Percentiles rank a stretch among this genome's conserved stretches.
Evolutionary conservation across 2,888 invertebrate genomes (phyloP).

Genomic region (Dilophus febrilis): DNA sequence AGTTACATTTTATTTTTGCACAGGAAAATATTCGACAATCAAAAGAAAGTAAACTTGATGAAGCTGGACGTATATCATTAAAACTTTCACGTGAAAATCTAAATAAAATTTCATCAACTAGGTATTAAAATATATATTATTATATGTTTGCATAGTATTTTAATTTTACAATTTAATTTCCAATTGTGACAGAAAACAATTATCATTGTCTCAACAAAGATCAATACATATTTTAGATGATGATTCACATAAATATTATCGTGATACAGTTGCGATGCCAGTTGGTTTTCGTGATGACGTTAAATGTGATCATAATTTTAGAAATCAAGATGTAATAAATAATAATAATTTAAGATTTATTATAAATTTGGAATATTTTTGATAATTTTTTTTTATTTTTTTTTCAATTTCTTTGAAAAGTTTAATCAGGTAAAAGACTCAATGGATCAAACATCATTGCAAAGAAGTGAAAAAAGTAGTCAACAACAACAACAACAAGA

Average conservation of each 20-base stretch:
- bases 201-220: slow-evolving; percentile 20
- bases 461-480: slow-evolving; percentile 1
- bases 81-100: slow-evolving; percentile 29
- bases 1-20: too few relatives aligned
- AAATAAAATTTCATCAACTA: slow-evolving; percentile 13
- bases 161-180: too few relatives aligned
- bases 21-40: slow-evolving; percentile 63
- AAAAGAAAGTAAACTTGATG: slow-evolving; percentile 60
- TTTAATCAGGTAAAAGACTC: slow-evolving; percentile 5
- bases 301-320: slow-evolving; percentile 21
- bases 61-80: slow-evolving; percentile 35
- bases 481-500: not conserved
- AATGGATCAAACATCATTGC: slow-evolving; percentile 4
- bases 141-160: too few relatives aligned
- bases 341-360: not conserved
- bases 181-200: slow-evolving; percentile 27
- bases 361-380: not conserved
- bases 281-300: slow-evolving; percentile 22
- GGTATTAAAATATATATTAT: too few relatives aligned
- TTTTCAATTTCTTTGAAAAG: not conserved
- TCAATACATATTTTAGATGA: slow-evolving; percentile 29
- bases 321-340: slow-evolving; percentile 5
- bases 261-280: slow-evolving; percentile 24
- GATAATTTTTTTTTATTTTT: not conserved
- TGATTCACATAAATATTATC: slow-evolving; percentile 27